Evolutionary conservation across 2,113 vertebrate genomes (phyloP), one percentile per base, ranked within the genome.

Genomic region (Fulmarus glacialis): DNA sequence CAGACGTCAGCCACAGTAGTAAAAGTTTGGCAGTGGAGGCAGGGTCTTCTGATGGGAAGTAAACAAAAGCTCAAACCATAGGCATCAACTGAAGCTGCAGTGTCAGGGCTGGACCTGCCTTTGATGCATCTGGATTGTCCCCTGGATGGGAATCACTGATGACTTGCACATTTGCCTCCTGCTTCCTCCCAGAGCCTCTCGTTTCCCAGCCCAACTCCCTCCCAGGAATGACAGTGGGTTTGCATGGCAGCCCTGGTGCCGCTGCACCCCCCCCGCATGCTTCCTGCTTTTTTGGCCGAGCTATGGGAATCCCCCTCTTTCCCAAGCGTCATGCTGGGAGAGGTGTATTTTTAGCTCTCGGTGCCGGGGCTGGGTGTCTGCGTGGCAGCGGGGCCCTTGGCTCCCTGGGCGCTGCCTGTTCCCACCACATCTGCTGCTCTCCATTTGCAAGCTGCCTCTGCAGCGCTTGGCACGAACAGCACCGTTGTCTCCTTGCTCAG

Each of bases 361-460:
- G 14, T 55, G 47, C 80, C 0, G 0, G 45, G 38, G 50, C 64
- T 0, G 6, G 47, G 64, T 87, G 60, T 75, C 87, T 60, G 15
- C 11, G 6, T 6, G 42, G 70, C 66, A 5, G 52, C 9, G 0
- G 50, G 29, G 67, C 29, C 45, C 60, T 27, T 7, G 2, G 59
- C 78, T 92, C 74, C 78, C 74, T 21, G 3, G 56, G 78, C 20
- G 3, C 82, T 74, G 85, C 50, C 84, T 74, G 70, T 82, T 96
- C 93, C 91, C 82, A 48, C 73, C 72, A 24, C 78, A 78, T 71
- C 96, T 92, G 78, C 90, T 92, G 21, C 78, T 88, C 60, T 68
- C 45, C 45, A 0, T 45, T 50, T 34, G 36, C 82, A 90, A 88
- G 59, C 71, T 78, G 90, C 81, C 42, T 15, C 59, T 15, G 6